Conservation (phyloP, 2,113 vertebrate species). For the Grallaria varia region DNA sequence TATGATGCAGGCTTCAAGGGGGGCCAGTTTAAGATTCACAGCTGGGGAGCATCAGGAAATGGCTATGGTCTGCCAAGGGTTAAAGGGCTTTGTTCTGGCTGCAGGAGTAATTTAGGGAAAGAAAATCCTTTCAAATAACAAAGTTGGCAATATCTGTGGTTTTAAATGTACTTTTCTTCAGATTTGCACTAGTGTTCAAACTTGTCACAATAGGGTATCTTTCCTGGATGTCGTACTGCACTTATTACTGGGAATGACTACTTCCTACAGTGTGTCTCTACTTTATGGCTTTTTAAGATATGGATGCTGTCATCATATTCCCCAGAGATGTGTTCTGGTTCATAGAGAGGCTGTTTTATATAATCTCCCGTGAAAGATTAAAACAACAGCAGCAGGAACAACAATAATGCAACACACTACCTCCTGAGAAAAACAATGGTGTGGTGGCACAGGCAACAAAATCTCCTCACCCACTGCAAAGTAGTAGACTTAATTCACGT, state of each 20-base stretch:
- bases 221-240: background rate
- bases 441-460: background rate
- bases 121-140: background rate
- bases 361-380: constrained; percentile 37
- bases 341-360: constrained; percentile 49
- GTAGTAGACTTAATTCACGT: fast-evolving
- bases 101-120: background rate
- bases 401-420: constrained; percentile 5
- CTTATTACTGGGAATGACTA: constrained; percentile 32
- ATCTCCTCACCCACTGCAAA: background rate
- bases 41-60: background rate
- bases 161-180: background rate
- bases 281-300: constrained; percentile 56
- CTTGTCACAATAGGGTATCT: constrained; percentile 4
- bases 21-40: background rate
- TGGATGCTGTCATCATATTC: constrained; percentile 49
- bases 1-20: background rate
- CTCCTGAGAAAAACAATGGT: background rate
- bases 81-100: background rate
- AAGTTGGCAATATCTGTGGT: background rate
- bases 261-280: background rate
- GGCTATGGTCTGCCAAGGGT: background rate
- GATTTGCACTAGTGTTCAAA: constrained; percentile 5
- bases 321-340: constrained; percentile 46
- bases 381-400: constrained; percentile 28